A percentile compares a stretch with the other conserved stretches of the same genome.
phyloP scores from a whole-genome alignment of 2,113 vertebrate species.

The Orientallactaga bullata region DNA sequence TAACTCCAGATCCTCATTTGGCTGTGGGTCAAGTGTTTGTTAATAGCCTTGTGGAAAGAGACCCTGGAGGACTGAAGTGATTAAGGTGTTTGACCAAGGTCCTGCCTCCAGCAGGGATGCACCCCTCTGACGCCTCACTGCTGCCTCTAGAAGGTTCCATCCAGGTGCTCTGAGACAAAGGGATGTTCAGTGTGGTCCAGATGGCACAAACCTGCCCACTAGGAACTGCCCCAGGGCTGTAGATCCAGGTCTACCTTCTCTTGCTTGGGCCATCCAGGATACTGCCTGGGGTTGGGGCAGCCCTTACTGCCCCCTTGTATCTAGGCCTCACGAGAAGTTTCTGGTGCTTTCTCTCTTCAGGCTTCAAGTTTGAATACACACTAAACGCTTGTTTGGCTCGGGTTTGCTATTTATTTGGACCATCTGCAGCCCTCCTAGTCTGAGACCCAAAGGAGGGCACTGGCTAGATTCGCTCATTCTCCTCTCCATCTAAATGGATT shows the following conservation, averaged over 20 bases:
- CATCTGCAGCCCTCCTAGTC: background rate
- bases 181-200: rapidly evolving
- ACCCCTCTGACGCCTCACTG: background rate
- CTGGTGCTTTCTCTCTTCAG: background rate
- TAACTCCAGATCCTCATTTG: background rate
- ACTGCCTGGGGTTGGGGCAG: background rate
- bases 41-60: background rate
- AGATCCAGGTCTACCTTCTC: background rate
- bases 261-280: no score
- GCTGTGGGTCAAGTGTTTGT: conserved; percentile 19
- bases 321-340: background rate
- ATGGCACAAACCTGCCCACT: background rate
- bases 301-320: background rate
- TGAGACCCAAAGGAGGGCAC: background rate
- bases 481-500: background rate
- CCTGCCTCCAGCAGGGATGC: background rate
- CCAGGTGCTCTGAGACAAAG: background rate
- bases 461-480: background rate
- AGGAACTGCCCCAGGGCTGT: background rate
- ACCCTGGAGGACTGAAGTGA: background rate
- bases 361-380: background rate
- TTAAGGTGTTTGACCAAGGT: background rate
- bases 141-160: background rate
- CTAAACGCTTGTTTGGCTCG: background rate
- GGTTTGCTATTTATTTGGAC: background rate